Conservation (phyloP, 2,888 invertebrate genomes). For the Tetranychus truncatus region DNA sequence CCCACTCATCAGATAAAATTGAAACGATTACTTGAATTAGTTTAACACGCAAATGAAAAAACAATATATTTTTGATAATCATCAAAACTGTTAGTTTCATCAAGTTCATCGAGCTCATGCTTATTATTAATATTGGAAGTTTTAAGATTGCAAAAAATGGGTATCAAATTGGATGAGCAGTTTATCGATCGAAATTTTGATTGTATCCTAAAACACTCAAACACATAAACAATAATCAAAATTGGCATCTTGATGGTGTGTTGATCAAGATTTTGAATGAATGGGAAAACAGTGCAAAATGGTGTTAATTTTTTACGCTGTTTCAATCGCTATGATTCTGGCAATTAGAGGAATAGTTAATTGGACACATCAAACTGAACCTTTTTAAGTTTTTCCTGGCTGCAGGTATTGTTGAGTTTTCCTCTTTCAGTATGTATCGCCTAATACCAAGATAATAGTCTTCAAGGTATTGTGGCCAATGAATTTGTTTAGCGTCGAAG, state of each 20-base stretch:
- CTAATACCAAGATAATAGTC: conserved; percentile 30
- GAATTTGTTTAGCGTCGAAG: conserved; percentile 47
- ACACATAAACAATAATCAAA: background rate
- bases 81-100: too few species aligned
- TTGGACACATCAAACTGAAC: background rate
- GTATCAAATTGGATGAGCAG: too few species aligned
- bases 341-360: background rate
- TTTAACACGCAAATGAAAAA: too few species aligned
- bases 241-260: background rate
- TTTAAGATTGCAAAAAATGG: too few species aligned
- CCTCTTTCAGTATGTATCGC: conserved; percentile 27
- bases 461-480: conserved; percentile 34
- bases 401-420: conserved; percentile 23
- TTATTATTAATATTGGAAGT: too few species aligned
- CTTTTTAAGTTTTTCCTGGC: conserved; percentile 26
- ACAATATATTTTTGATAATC: too few species aligned
- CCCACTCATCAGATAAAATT: too few species aligned
- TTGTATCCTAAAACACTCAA: too few species aligned
- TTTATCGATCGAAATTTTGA: too few species aligned
- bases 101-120: too few species aligned
- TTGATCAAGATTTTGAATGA: background rate
- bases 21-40: too few species aligned
- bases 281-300: background rate
- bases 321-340: too few species aligned
- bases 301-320: background rate